Evolutionary conservation across 2,797 vertebrate species (phyloP), one percentile per base, ranked within the genome.

Genomic region (Dicrostonyx torquatus): DNA sequence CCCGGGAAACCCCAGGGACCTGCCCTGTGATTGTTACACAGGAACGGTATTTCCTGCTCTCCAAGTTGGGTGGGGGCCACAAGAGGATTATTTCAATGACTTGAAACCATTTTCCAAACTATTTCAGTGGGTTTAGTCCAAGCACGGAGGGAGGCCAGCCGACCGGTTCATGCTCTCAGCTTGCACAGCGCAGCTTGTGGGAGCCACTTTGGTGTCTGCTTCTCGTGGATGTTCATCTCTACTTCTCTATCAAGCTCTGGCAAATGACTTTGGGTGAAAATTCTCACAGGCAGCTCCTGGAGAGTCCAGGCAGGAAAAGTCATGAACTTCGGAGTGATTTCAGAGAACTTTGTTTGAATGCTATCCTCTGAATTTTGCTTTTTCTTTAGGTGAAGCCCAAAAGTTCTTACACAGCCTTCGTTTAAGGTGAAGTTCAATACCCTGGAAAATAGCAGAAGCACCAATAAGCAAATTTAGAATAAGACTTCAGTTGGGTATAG

Each of bases 1-100:
- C 92, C 93, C 80, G 86, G 58, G 55, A 95, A 94, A 55, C 62
- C 91, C 95, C 80, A 29, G 43, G 94, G 93, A 95, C 93, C 64
- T 75, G 72, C 94, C 90, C 79, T 85, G 73, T 24, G 76, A 95
- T 89, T 96, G 82, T 88, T 84, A 60, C 40, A 93, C 79, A 87
- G 89, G 92, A 97, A 97, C 75, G 79, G 82, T 58, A 91, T 94
- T 97, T 97, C 97, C 97, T 97, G 96, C 93, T 95, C 95, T 96
- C 90, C 92, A 89, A 95, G 90, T 90, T 68, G 55, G 3, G 37
- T 14, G 3, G 1, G 48, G 37, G 72, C 37, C 15, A 14, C 75
- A 90, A 62, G 75, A 87, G 64, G 95, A 86, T 92, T 62, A 82
- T 95, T 95, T 95, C 64, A 94, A 0, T 95, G 78, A 89, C 80